Evolutionary conservation across 2,888 invertebrate genomes (phyloP), one percentile per base, ranked within the genome.

Genomic region (Eupeodes luniger): DNA sequence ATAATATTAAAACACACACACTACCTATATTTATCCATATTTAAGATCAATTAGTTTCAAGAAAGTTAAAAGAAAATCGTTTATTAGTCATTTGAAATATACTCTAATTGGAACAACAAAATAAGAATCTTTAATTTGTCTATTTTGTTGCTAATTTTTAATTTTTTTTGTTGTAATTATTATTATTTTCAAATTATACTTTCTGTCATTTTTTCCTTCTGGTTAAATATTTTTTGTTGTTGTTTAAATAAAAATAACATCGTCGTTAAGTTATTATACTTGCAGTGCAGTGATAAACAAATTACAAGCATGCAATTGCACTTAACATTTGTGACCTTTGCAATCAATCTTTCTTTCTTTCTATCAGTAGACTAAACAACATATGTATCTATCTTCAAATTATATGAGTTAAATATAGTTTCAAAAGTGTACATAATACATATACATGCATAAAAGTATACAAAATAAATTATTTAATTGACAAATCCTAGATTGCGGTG

Each of bases 321-420:
- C 72, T 72, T 72, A 72, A 72, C 47, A 59, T 72, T 12, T 59
- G 12, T 72, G 59, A 72, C 72, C 72, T 72, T 59, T 72, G n/a
- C 47, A 57, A 47, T 57, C 14, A 16, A 70, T 27, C 44, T 53
- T 57, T 59, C 44, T 53, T 57, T 59, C 9, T 40, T 40, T 40
- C 40, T 40, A 40, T 40, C 40, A 40, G 12, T 70, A 10, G 5
- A 14, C 19, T 14, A 9, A 10, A 0, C 34, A 14, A 47, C 47
- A 47, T 34, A 9, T 59, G 5, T 34, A 59, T 11, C 11, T 11
- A 19, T 9, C 19, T 6, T 27, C 11, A 27, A 5, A 16, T 0
- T 40, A 40, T 40, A 27, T 27, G 2, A 9, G 40, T 3, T 27
- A 14, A 34, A 34, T 14, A 7, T 59, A 14, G 12, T 47, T 4